Evolutionary conservation across 2,113 vertebrate genomes (phyloP), one percentile per base, ranked within the genome.

Genomic region (Castor canadensis): DNA sequence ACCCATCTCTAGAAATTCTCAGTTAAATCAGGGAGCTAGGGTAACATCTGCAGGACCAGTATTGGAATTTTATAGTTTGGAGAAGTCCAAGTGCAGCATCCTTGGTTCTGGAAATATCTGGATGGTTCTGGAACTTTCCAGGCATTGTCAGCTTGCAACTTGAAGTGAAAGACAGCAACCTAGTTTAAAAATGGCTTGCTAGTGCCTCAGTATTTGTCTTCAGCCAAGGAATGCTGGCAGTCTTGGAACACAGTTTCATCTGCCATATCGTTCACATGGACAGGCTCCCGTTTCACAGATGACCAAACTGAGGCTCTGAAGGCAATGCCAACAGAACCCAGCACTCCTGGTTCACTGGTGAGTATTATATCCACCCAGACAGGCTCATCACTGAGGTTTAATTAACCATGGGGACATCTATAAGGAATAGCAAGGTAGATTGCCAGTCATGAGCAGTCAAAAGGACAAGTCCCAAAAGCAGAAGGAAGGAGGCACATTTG

Each of bases 231-330:
- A 7, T 0, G 12, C 58, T 47, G 38, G 3, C 5, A n/a, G 72
- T 16, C 20, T n/a, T 9, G 4, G n/a, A 52, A 75, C 9, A 26
- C 26, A 0, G n/a, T 7, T 26, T 49, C 47, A 17, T 45, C 67
- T 45, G 1, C n/a, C 43, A 4, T 1, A 1, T 24, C 49, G 5
- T 5, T 66, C 32, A 12, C 28, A 32, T 35, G n/a, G 35, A 19
- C 1, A 5, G 5, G 67, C 40, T 17, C 73, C 88, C 13, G 0
- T 5, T 58, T 54, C 1, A 77, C 9, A 35, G 45, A 7, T 0
- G 22, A 72, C 62, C 80, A 49, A 35, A 38, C 49, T 1, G 38
- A 81, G 58, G 9, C 26, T 26, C 35, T 62, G 49, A n/a, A 60
- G 52, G 12, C 40, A 38, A 12, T 1, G 43, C 19, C 47, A 35